Evolutionary conservation across 2,888 invertebrate species (phyloP), one percentile per base, ranked within the genome.

Genomic region (Pharmacophagus antenor): DNA sequence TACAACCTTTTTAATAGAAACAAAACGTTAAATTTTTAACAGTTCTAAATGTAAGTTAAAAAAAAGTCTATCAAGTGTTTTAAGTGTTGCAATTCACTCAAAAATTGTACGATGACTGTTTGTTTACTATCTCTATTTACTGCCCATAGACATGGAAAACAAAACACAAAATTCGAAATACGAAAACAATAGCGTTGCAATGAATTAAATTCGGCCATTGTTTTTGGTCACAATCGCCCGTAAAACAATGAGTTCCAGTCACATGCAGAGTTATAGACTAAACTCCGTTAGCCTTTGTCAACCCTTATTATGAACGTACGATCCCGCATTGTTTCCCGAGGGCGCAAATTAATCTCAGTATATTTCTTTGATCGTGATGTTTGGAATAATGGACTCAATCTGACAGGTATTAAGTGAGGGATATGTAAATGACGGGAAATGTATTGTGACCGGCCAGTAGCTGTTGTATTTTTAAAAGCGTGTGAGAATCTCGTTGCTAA

Each of bases 201-300:
- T 70, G 76, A 80, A 84, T 84, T 60, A 84, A 83, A 86, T 77
- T 81, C 70, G 69, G 70, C 76, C 74, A 77, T 88, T 88, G 85
- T 88, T 85, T 82, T 71, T 68, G 73, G 75, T 77, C 76, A 81
- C 79, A 84, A 84, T 80, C 73, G 73, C 69, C 57, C 56, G 67
- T 82, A 80, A 85, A 88, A 89, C 87, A 88, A 89, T 82, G 72
- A 80, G 71, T 75, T 71, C 70, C 72, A 89, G 85, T 88, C 88
- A 88, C 90, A 89, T 88, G 90, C 90, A 88, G 90, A 85, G 90
- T 84, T 84, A 85, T 88, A 88, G 88, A 82, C 77, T 79, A 79
- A 85, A 79, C 78, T 75, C 74, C 37, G 60, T 60, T 61, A 49
- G 56, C 52, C 56, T 61, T 61, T 61, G 61, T 61, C 61, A 76